These are phyloP conservation scores for Acanthosoma haemorrhoidale DNA, from an alignment of 2,888 invertebrate species.

Conservation along the genomic window DNA sequence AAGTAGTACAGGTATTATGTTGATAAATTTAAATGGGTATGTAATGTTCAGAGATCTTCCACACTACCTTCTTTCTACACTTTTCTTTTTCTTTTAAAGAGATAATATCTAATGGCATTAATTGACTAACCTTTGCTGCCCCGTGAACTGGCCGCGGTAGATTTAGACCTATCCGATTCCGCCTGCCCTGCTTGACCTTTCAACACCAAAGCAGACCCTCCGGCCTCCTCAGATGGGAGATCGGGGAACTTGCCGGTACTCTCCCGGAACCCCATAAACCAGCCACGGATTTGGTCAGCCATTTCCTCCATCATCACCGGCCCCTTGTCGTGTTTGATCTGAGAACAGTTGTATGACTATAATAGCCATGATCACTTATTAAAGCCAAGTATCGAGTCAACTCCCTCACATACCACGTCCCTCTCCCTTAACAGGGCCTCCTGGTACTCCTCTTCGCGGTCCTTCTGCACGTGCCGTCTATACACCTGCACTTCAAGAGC, in stretches of 20 bases:
- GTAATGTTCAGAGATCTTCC: not conserved
- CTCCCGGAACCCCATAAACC: slow-evolving; percentile 77
- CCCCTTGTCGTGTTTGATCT: slow-evolving; percentile 58
- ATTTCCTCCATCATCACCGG: slow-evolving; percentile 72
- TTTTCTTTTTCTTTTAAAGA: no score
- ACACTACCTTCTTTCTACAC: no score
- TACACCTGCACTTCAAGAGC: slow-evolving; percentile 47
- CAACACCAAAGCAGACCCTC: slow-evolving; percentile 79
- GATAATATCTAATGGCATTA: not conserved
- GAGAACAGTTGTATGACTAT: no score
- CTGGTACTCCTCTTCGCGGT: slow-evolving; percentile 64
- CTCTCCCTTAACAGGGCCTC: slow-evolving; percentile 53
- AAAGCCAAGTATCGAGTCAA: not conserved
- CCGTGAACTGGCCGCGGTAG: slow-evolving; percentile 63
- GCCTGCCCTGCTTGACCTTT: slow-evolving; percentile 67
- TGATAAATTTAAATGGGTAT: not conserved
- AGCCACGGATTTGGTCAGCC: slow-evolving; percentile 77
- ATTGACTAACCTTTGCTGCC: slow-evolving; percentile 36
- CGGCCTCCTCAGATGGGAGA: slow-evolving; percentile 84
- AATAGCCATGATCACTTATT: not conserved
- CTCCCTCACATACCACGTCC: slow-evolving; percentile 39
- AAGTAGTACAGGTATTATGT: not conserved
- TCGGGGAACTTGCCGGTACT: slow-evolving; percentile 84
- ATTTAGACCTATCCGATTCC: slow-evolving; percentile 73
- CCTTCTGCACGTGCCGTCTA: slow-evolving; percentile 61